A percentile compares a stretch with the other conserved stretches of the same genome.
phyloP scores from a whole-genome alignment of 1,140 invertebrate species.

The Palaemon carinicauda region DNA sequence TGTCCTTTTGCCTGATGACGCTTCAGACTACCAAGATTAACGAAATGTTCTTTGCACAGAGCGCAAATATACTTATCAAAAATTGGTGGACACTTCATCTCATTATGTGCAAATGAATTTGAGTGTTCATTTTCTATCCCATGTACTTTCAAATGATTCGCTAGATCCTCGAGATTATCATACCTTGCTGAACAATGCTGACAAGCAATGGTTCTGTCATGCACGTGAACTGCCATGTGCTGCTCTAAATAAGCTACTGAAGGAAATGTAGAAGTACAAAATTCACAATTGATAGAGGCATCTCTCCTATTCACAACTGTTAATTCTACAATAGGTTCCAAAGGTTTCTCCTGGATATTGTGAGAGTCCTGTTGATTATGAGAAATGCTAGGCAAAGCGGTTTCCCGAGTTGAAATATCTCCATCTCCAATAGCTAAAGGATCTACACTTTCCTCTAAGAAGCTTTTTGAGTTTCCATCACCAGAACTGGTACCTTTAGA shows the following conservation, averaged over 20 bases:
- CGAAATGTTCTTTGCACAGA: conserved; percentile 31
- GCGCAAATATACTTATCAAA: conserved; percentile 35
- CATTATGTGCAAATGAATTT: not conserved
- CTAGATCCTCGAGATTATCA: not conserved
- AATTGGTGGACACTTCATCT: not conserved
- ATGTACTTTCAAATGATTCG: conserved; percentile 30
- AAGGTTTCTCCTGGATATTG: not conserved
- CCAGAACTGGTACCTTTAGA: no score
- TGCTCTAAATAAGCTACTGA: conserved; percentile 37
- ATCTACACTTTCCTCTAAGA: no score
- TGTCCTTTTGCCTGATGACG: conserved; percentile 38
- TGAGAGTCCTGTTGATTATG: not conserved
- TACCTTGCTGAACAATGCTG: conserved; percentile 10
- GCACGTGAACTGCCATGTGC: conserved; percentile 42
- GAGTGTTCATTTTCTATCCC: not conserved
- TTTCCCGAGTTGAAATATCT: not conserved
- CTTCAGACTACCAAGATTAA: conserved; percentile 37
- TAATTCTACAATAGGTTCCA: no score
- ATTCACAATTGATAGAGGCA: conserved; percentile 33
- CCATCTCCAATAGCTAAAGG: no score
- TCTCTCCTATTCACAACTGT: no score
- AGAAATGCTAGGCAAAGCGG: not conserved
- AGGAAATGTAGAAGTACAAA: conserved; percentile 48
- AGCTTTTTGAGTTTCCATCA: no score
- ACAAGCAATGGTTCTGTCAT: conserved; percentile 24